A percentile compares a stretch with the other conserved stretches of the same genome.
Evolutionary conservation across 2,888 invertebrate genomes (phyloP).

Genomic region (Zelleria hepariella): DNA sequence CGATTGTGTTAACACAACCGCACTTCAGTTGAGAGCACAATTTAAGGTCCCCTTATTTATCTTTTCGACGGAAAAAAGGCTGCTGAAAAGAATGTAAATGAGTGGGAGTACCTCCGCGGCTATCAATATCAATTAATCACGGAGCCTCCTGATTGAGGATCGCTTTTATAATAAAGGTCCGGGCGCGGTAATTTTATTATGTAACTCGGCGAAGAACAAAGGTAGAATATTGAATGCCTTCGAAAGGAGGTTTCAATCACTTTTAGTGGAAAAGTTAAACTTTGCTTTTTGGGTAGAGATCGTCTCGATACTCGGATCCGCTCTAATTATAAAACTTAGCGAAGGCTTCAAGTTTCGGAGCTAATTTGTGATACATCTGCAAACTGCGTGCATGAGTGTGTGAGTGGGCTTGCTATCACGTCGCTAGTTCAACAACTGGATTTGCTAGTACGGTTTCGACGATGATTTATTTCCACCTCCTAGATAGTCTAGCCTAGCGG

Average conservation of each 20-base stretch:
- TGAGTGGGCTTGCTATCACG: background rate
- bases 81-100: background rate
- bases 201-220: background rate
- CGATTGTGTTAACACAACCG: background rate
- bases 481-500: too few species aligned
- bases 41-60: background rate
- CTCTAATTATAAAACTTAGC: background rate
- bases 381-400: background rate
- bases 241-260: background rate
- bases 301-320: background rate
- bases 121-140: slow-evolving; percentile 13
- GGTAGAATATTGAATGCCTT: background rate
- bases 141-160: slow-evolving; percentile 6
- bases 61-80: background rate
- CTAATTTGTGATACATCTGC: background rate
- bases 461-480: too few species aligned
- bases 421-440: background rate
- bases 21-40: background rate
- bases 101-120: background rate
- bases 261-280: background rate
- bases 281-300: background rate
- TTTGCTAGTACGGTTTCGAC: too few species aligned
- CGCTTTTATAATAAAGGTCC: background rate
- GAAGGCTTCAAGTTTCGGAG: background rate
- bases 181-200: background rate